Base-by-base conservation (phyloP, 1,140 invertebrate species). In the Neuroterus valhalla region DNA sequence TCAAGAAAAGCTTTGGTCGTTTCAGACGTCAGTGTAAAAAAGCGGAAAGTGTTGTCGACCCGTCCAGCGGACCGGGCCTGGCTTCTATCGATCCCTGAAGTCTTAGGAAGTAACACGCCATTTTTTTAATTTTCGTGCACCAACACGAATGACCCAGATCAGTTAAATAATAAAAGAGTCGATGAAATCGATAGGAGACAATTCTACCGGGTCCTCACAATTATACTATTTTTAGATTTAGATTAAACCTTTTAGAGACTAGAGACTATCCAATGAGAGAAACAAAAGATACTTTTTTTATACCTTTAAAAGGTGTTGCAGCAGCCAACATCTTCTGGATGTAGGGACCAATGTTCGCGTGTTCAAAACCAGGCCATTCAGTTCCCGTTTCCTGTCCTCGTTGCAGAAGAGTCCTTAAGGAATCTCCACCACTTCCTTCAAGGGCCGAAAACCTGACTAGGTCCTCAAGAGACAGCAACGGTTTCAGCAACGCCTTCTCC, bases 381-480 rank as follows among this genome's bases (percentile, higher is more conserved):
- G 87, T 85, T 45, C 89, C 87, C 42, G 85, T 86, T 77, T 91
- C 87, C 78, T 89, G 89, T 71, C 90, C 90, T 26, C 90, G 90
- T 79, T 92, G 91, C 19, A 94, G 83, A 70, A 94, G 82, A 31
- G 89, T 88, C 79, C 92, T 91, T 14, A 94, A 86, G 43, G 92
- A 92, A 74, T 94, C 93, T 6, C 91, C 83, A 48, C 86, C 82
- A 81, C 89, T 87, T 81, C 89, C 87, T 72, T 92, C 91, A 71
- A 92, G 84, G 21, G 89, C 89, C 0, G 92, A 92, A 75, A 93
- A 91, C 73, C 92, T 89, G 46, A 93, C 86, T 55, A 94, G 89
- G 80, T 94, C 93, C 72, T 92, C 92, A 78, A 93, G 88, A 12
- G 92, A 91, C 21, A 93, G 85, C 73, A 93, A 77, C 14, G 92